phyloP scores from a whole-genome alignment of 1,140 invertebrate species.

The Sminthurides bifidus region DNA sequence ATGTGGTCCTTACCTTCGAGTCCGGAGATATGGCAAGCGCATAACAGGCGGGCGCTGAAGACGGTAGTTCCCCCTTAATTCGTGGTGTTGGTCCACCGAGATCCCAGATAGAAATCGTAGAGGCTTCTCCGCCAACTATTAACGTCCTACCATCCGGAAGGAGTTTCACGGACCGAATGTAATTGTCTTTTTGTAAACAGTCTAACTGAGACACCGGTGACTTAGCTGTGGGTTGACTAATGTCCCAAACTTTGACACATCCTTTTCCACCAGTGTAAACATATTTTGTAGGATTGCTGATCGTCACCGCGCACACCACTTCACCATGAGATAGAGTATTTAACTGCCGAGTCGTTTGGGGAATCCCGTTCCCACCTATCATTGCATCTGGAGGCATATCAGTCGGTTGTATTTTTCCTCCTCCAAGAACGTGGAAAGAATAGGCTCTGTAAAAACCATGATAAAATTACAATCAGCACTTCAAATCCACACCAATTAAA shows the following conservation, averaged over 20 bases:
- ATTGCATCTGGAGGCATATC: conserved; percentile 92
- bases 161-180: conserved; percentile 92
- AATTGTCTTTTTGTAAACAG: conserved; percentile 92
- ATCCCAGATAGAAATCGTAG: conserved; percentile 93
- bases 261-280: conserved; percentile 99
- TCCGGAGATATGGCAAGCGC: conserved; percentile 92
- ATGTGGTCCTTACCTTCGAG: conserved; percentile 63
- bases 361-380: conserved; percentile 84
- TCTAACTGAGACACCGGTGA: conserved; percentile 82
- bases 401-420: conserved; percentile 44
- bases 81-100: conserved; percentile 49
- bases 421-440: conserved; percentile 50
- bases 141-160: conserved; percentile 89
- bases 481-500: too few species aligned
- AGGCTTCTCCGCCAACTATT: conserved; percentile 86
- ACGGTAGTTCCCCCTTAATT: conserved; percentile 88
- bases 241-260: conserved; percentile 94
- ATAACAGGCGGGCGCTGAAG: conserved; percentile 91
- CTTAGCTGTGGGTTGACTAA: conserved; percentile 57
- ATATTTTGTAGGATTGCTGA: conserved; percentile 77
- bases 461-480: not conserved
- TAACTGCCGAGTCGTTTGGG: conserved; percentile 75
- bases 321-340: conserved; percentile 89
- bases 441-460: conserved; percentile 43
- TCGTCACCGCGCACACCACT: conserved; percentile 78